Evolutionary conservation across 2,888 invertebrate species (phyloP), one percentile per base, ranked within the genome.

Genomic region (Eurois occulta): DNA sequence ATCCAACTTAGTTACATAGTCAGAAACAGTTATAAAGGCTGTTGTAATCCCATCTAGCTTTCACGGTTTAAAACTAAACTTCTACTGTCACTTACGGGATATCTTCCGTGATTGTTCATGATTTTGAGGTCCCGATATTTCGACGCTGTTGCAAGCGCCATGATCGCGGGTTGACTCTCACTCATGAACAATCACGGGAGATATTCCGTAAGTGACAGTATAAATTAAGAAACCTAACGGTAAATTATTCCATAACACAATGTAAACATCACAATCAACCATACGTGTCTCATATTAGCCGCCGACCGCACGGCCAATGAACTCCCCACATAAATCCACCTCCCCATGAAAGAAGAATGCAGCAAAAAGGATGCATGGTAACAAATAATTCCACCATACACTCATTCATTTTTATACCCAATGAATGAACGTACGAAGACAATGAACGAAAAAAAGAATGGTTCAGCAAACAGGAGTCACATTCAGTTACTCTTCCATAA

Each of bases 381-480:
- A 80, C 84, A 83, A 80, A 83, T 77, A 80, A 84, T 84, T 80
- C 76, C 73, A 38, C 76, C 80, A 69, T 75, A 43, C 77, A 72
- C 58, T 72, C 78, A 75, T 81, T 77, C 84, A 62, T 84, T 75
- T 83, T 64, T 46, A 65, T 71, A 41, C 80, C 66, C 58, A 84
- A 77, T 84, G 83, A 84, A 84, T 84, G 84, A 80, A 80, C 81
- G 83, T 69, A 84, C 80, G 84, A 81, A 84, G 70, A 84, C 76
- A 84, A 83, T 84, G 80, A 76, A 75, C 46, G 72, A 77, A 84
- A 80, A 70, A 84, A 81, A 81, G 65, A 81, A 84, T 78, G 72
- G 85, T 65, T 83, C 68, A 78, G 67, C 55, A 73, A 80, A 72
- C 72, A 85, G 75, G 41, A 80, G 58, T 74, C 83, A 75, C 67